Conservation (phyloP, 2,797 vertebrate species). For the Notolepis coatsorum region DNA sequence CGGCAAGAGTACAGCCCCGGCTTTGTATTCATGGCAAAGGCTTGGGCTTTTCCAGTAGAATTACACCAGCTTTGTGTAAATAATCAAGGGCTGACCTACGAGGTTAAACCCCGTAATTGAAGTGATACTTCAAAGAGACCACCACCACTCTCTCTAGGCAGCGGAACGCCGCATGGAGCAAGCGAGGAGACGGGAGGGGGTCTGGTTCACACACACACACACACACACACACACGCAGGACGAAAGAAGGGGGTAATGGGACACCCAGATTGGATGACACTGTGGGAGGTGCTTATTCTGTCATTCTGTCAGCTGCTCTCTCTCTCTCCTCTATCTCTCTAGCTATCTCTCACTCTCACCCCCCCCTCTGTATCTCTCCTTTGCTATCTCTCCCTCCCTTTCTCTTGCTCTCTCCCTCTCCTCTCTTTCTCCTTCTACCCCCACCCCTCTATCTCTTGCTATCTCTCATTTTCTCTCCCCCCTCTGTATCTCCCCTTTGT, state of each 20-base stretch:
- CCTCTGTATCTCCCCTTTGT: not conserved
- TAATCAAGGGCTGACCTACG: constrained; percentile 97
- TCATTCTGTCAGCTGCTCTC: constrained; percentile 89
- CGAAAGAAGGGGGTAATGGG: constrained; percentile 68
- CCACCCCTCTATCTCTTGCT: constrained; percentile 64
- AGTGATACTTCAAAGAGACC: constrained; percentile 98
- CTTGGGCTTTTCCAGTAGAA: constrained; percentile 90
- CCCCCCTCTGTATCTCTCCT: constrained; percentile 59
- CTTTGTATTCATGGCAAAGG: constrained; percentile 90
- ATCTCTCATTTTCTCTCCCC: constrained; percentile 50
- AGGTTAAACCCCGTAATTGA: constrained; percentile 99
- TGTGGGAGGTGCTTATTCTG: constrained; percentile 83
- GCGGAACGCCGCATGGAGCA: constrained; percentile 67
- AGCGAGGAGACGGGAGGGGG: constrained; percentile 71
- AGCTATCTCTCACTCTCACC: constrained; percentile 22
- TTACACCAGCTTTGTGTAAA: constrained; percentile 97
- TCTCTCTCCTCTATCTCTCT: constrained; percentile 49
- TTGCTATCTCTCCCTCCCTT: constrained; percentile 1
- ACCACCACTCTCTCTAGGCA: constrained; percentile 90
- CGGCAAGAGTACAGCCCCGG: constrained; percentile 80
- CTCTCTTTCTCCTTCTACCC: too few species aligned
- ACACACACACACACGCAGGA: constrained; percentile 36
- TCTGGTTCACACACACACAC: constrained; percentile 55
- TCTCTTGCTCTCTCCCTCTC: too few species aligned
- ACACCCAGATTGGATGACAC: constrained; percentile 77